phyloP scores from a whole-genome alignment of 2,797 vertebrate species.

The Channallabes apus region DNA sequence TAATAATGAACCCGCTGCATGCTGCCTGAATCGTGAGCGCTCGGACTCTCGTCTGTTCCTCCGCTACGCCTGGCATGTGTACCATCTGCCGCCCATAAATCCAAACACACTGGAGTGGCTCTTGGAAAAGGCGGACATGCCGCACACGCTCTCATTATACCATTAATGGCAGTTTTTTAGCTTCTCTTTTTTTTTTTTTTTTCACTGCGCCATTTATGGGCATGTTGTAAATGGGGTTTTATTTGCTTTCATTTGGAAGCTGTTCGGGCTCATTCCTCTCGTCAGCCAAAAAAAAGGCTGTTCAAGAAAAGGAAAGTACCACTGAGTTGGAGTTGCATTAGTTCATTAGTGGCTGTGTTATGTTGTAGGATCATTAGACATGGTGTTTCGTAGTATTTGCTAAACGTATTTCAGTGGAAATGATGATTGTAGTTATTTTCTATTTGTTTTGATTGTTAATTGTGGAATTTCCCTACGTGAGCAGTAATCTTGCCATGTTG shows the following conservation, averaged over 20 bases:
- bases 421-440: background rate
- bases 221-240: constrained; percentile 40
- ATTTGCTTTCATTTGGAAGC: constrained; percentile 41
- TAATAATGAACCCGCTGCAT: background rate
- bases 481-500: background rate
- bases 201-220: constrained; percentile 42
- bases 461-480: background rate
- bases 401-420: background rate
- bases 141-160: constrained; percentile 44
- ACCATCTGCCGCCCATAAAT: constrained; percentile 50
- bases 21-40: background rate
- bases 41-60: constrained; percentile 28
- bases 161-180: constrained; percentile 42
- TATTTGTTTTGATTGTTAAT: background rate
- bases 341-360: constrained; percentile 15
- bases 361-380: constrained; percentile 6
- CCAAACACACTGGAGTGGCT: constrained; percentile 44
- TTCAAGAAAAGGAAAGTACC: background rate
- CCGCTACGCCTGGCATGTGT: constrained; percentile 39
- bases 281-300: constrained; percentile 25
- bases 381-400: background rate
- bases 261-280: constrained; percentile 37
- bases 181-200: constrained; percentile 14
- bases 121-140: constrained; percentile 34
- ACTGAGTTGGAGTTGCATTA: background rate